Evolutionary conservation across 2,888 invertebrate species (phyloP), one percentile per base, ranked within the genome.

Genomic region (Drosophila setosimentum): DNA sequence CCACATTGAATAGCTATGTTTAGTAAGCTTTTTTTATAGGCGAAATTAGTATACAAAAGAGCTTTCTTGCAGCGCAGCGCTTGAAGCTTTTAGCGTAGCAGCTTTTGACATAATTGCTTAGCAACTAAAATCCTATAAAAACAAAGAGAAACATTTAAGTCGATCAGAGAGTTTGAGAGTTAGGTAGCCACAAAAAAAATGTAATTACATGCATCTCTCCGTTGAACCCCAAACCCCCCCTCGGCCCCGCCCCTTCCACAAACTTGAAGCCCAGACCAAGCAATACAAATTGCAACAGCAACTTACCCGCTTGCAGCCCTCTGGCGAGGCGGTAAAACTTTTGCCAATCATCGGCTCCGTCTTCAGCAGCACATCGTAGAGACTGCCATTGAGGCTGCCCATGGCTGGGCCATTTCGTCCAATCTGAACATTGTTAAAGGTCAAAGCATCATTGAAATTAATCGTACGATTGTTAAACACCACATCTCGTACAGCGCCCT

Each of bases 401-500:
- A 94, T 94, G 35, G 90, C 83, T 2, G 94, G 95, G 3, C 94
- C 95, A 59, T 93, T 91, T 42, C 95, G 94, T 16, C 96, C 96
- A 59, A 96, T 95, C 76, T 95, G 95, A 49, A 95, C 97, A 82
- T 94, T 96, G 65, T 95, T 94, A 91, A 96, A 96, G 27, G 94
- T 94, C 50, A 95, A 90, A 1, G 96, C 95, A 54, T 95, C 93
- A 80, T 95, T 95, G 82, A 97, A 95, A 76, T 94, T 94, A 13
- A 96, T 83, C 21, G 96, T 93, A 74, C 96, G 96, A 89, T 92
- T 95, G 89, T 97, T 97, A 73, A 98, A 95, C 62, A 97, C 96
- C 27, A 97, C 94, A 92, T 98, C 98, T 68, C 96, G 96, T 11
- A 98, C 95, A 6, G 97, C 96, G 5, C 98, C 98, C 50, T 95